phyloP scores from a whole-genome alignment of 2,888 invertebrate species.

The Mimachlamys varia region DNA sequence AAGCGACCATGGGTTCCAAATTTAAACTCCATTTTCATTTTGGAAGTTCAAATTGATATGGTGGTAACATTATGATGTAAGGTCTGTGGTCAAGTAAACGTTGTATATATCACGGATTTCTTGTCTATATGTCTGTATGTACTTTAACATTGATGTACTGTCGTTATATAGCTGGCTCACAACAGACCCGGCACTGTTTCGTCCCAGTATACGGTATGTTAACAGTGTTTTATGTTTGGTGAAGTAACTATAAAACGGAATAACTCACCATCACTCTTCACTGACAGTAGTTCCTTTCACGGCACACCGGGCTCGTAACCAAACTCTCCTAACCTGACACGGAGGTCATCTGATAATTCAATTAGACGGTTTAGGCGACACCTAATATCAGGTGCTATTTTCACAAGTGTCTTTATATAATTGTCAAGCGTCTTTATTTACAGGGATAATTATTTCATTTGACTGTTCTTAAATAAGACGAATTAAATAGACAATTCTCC shows the following conservation, averaged over 20 bases:
- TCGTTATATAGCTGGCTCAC: background rate
- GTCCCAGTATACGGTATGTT: background rate
- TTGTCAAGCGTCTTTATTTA: background rate
- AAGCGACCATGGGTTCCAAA: too few relatives aligned
- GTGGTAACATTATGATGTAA: too few relatives aligned
- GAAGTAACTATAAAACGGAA: background rate
- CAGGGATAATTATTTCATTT: background rate
- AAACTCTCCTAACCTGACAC: background rate
- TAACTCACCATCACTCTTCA: background rate
- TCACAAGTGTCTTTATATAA: slow-evolving; percentile 19
- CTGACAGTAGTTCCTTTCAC: background rate
- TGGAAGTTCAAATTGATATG: too few relatives aligned
- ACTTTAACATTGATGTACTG: background rate
- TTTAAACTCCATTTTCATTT: too few relatives aligned
- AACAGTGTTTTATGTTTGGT: too few relatives aligned
- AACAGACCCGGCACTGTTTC: background rate
- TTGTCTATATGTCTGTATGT: background rate
- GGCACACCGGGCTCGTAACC: background rate
- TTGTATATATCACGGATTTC: background rate
- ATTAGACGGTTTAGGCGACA: background rate
- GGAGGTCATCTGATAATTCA: slow-evolving; percentile 13
- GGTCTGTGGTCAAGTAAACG: background rate
- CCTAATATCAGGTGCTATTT: background rate
- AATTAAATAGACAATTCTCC: background rate
- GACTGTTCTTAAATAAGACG: background rate